These are phyloP conservation scores for Bujurquina vittata DNA, from an alignment of 2,113 vertebrate species.

Conservation along the genomic window DNA sequence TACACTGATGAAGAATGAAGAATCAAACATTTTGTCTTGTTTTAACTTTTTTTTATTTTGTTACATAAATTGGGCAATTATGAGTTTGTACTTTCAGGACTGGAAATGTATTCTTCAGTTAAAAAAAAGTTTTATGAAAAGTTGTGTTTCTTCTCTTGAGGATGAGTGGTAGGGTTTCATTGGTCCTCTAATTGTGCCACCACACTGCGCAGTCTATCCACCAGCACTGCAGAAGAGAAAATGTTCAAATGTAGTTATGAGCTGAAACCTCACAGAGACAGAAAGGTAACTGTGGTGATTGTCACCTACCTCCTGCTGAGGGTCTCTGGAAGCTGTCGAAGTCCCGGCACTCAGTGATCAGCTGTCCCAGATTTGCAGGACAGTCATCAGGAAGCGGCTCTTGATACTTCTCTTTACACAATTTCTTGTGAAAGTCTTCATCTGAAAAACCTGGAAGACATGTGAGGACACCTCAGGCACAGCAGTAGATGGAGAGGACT, in stretches of 20 bases:
- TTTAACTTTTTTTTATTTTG: neutral
- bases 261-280: neutral
- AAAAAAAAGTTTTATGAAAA: neutral
- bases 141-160: neutral
- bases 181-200: constrained; percentile 59
- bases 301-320: constrained; percentile 74
- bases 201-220: constrained; percentile 70
- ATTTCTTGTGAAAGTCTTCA: constrained; percentile 73
- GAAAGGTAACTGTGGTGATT: neutral
- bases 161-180: constrained; percentile 7
- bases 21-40: neutral
- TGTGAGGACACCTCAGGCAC: neutral
- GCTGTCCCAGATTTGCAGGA: constrained; percentile 61
- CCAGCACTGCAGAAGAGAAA: constrained; percentile 66
- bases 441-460: constrained; percentile 65
- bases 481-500: neutral
- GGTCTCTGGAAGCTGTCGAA: constrained; percentile 80
- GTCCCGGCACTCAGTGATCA: constrained; percentile 79
- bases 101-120: neutral
- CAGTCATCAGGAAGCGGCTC: constrained; percentile 82
- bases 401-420: constrained; percentile 43
- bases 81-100: neutral
- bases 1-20: neutral
- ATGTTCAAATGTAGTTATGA: neutral
- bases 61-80: neutral